Base-by-base conservation (phyloP, 2,797 vertebrate genomes). In the Spinibarbus caldwelli region DNA sequence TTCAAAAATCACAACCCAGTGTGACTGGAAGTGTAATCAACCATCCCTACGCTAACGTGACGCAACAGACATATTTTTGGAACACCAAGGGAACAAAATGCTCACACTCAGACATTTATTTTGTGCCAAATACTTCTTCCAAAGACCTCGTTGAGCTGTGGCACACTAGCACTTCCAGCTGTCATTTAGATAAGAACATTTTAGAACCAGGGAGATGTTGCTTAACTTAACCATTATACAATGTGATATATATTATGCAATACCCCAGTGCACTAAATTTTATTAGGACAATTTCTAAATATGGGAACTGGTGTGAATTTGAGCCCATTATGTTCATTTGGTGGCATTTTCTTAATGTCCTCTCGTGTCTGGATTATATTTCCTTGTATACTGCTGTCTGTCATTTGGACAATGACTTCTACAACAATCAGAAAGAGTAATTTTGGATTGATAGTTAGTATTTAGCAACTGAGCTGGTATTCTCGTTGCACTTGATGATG, bases 391-490 rank as follows among this genome's bases (percentile, higher is more conserved):
- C 43, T 29, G 43, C 21, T n/a, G 3, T 59, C 29, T 43, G 36
- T 80, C 41, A 36, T 83, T 83, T 75, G 43, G n/a, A 83, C 57
- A 36, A 21, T 64, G 21, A 21, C 62, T 47, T 80, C 10, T 80
- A 36, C 5, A 3, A 80, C 17, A 31, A 14, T 17, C 11, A 9
- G 43, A 11, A 41, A 21, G 12, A 68, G 64, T 34, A 15, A 54
- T 34, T 57, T 84, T 54, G 34, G 23, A 66, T 17, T 38, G 19
- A 57, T 59, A 31, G 11, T 45, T 19, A n/a, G 21, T 68, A 49
- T 64, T n/a, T 73, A 49, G 84, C 77, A 85, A 80, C 84, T 72
- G 77, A 80, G 77, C 84, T 85, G 77, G 77, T 64, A 80, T 80
- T 80, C 77, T 64, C 11, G 77, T 85, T 85, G 84, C 84, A 68